Evolutionary conservation across 2,888 invertebrate genomes (phyloP).

Genomic region (Graphium colonna): DNA sequence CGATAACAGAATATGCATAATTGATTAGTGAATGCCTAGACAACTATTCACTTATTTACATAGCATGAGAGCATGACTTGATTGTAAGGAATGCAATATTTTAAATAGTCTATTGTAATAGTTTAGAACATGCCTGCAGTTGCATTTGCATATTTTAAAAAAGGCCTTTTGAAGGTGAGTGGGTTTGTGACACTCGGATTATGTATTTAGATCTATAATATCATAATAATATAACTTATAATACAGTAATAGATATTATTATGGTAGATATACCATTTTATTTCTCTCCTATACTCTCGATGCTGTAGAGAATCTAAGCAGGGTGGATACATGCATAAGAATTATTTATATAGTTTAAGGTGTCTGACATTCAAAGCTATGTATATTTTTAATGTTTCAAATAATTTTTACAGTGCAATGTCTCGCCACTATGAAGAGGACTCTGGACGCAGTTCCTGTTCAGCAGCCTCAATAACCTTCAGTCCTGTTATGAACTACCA

Average conservation of each 20-base stretch:
- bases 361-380: background rate
- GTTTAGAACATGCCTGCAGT: background rate
- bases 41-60: constrained; percentile 7
- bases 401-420: constrained; percentile 51
- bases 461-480: constrained; percentile 61
- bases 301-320: too few relatives aligned
- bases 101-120: background rate
- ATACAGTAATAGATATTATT: too few relatives aligned
- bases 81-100: background rate
- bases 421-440: constrained; percentile 67
- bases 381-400: background rate
- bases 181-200: too few relatives aligned
- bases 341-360: too few relatives aligned
- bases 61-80: background rate
- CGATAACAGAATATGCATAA: constrained; percentile 14
- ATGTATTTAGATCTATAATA: too few relatives aligned
- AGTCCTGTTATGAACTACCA: constrained; percentile 57
- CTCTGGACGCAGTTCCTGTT: constrained; percentile 73
- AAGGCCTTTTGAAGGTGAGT: too few relatives aligned
- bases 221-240: too few relatives aligned
- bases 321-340: too few relatives aligned
- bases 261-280: background rate
- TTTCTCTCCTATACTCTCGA: background rate
- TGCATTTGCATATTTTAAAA: too few relatives aligned
- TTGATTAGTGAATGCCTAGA: constrained; percentile 20